Evolutionary conservation across 2,113 vertebrate genomes (phyloP), one percentile per base, ranked within the genome.

Genomic region (Plestiodon gilberti): DNA sequence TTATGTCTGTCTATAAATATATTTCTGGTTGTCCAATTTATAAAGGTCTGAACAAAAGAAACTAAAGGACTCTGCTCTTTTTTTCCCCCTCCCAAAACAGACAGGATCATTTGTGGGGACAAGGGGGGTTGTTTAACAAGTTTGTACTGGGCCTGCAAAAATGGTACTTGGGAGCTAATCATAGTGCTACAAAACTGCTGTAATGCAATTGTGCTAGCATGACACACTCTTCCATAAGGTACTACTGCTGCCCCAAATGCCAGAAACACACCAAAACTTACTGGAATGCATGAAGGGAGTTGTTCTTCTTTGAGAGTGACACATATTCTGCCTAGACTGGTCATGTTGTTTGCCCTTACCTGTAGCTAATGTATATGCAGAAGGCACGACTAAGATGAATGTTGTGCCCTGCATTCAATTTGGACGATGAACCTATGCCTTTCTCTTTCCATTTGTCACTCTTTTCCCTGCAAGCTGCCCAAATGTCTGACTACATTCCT

Each of bases 401-500:
- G 82, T 75, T 89, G 76, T 71, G 33, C 40, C 86, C 92, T 93
- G 62, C 91, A 81, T 85, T 65, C 62, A 86, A 83, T 93, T 87
- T 92, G 71, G 69, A 43, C 61, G n/a, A 88, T 93, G 38, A 48
- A 79, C 91, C 18, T 85, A 78, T 93, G 85, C 81, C 62, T 65
- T 38, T n/a, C 15, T 92, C 78, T 94, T 40, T 89, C 91, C 13
- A 43, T 87, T 55, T 89, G 82, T 83, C 84, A 89, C 74, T 65
- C 61, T 52, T 20, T 64, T 4, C n/a, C 61, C 52, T 87, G 90
- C 78, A 70, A 92, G 43, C 43, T 85, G 89, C 90, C 89, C 92
- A 90, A 91, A 83, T 69, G 80, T 94, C 75, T 25, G 3, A 89
- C 74, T 90, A 87, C 74, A 88, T 79, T 73, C 81, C 89, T 94